Base-by-base conservation (phyloP, 2,888 invertebrate genomes). In the Trachelus tabidus region DNA sequence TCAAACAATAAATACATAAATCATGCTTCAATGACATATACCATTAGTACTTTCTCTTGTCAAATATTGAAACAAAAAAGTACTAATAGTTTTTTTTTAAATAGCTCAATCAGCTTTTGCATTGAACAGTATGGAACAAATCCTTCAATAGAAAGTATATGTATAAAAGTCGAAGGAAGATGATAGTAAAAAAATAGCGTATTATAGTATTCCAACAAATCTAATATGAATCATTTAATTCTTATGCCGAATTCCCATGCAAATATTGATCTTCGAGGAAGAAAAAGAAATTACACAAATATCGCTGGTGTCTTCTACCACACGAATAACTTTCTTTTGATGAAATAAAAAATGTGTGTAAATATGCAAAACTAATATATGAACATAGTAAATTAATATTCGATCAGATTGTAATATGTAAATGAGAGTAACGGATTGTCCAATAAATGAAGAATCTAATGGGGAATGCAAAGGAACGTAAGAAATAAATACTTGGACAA, bases 401-500 rank as follows among this genome's bases (percentile, higher is more conserved):
- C 56, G 0, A 56, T 56, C 56, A 23, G 56, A 23, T 56, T 56
- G 9, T 23, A 23, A 56, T 56, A 56, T 23, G 56, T 56, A 23
- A 56, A 56, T 9, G 23, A 56, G 56, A 23, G 56, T 56, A 15
- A 56, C 56, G 23, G 56, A 56, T 56, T 56, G 56, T 56, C 56
- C 56, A 56, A 6, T 56, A 56, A 56, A 23, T 56, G 56, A 56
- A 23, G 23, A 56, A 56, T 23, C 56, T 56, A 23, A 56, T 56
- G 56, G 23, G 56, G 23, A 56, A 56, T 23, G 40, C 40, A 6
- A 9, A 6, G 40, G 6, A 69, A 69, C 71, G 71, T 71, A 71
- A 31, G 12, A 71, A 71, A 31, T 33, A 71, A 71, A 30, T 71
- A 71, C 71, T 71, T 71, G 71, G 71, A 71, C 71, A 71, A 71